A percentile compares a stretch with the other conserved stretches of the same genome.
Conservation (phyloP, 2,797 vertebrate species). For the Sebastes alutus region DNA sequence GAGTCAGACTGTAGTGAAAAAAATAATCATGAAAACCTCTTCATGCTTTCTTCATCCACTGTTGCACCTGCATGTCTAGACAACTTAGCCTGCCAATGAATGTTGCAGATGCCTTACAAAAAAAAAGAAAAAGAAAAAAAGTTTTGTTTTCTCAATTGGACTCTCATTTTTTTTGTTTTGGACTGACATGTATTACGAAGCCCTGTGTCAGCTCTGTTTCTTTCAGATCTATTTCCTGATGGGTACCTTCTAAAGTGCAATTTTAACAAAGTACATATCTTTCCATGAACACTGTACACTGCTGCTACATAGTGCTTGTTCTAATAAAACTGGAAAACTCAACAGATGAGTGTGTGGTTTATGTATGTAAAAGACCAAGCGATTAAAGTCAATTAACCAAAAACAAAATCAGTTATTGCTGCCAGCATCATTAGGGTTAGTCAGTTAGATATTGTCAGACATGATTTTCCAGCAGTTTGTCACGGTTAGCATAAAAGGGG, state of each 20-base stretch:
- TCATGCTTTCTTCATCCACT: conserved; percentile 57
- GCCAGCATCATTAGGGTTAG: too few relatives aligned
- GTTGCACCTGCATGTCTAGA: conserved; percentile 89
- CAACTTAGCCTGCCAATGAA: conserved; percentile 90
- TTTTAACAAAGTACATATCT: conserved; percentile 89
- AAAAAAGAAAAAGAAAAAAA: conserved; percentile 22
- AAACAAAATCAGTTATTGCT: neutral
- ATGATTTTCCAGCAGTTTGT: neutral
- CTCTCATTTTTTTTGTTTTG: conserved; percentile 50
- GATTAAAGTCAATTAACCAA: neutral
- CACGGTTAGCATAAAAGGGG: neutral
- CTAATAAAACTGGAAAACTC: conserved; percentile 88
- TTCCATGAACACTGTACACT: conserved; percentile 89
- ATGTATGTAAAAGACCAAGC: neutral
- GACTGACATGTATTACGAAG: conserved; percentile 80
- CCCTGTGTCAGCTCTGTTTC: conserved; percentile 79
- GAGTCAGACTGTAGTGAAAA: conserved; percentile 45
- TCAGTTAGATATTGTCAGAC: neutral
- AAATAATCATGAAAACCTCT: conserved; percentile 10
- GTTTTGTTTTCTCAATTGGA: conserved; percentile 72
- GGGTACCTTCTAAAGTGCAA: conserved; percentile 91
- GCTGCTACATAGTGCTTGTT: conserved; percentile 96
- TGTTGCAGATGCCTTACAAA: conserved; percentile 91
- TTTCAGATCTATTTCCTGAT: conserved; percentile 83
- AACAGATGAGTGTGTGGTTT: conserved; percentile 26